Conservation (phyloP, 30 jellyfish, hydroid and myxozoan species). For the Mastigias papua region DNA sequence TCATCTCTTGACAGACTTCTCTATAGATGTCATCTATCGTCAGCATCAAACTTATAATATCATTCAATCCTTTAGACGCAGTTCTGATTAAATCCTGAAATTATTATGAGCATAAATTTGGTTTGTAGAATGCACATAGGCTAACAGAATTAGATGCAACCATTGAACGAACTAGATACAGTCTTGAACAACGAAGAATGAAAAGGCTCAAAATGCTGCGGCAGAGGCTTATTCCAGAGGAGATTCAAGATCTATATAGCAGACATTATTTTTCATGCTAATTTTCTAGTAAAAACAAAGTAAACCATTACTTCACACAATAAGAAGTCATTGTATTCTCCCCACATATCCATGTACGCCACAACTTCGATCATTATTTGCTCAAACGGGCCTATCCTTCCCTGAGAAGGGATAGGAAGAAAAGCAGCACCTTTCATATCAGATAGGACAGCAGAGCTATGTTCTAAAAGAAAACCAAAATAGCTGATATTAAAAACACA, state of each 20-base stretch:
- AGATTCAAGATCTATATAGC: background rate
- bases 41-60: too few relatives aligned
- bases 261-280: background rate
- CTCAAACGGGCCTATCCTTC: constrained; percentile 82
- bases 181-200: too few relatives aligned
- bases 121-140: too few relatives aligned
- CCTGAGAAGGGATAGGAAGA: constrained; percentile 75
- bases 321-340: constrained; percentile 88
- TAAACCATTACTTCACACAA: constrained; percentile 64
- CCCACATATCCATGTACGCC: constrained; percentile 94
- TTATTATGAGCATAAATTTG: too few relatives aligned
- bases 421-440: constrained; percentile 88
- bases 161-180: too few relatives aligned
- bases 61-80: too few relatives aligned
- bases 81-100: too few relatives aligned
- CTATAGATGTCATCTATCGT: too few relatives aligned
- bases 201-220: too few relatives aligned
- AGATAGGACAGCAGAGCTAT: constrained; percentile 50
- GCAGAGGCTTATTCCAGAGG: background rate
- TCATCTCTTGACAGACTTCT: too few relatives aligned
- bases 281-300: background rate
- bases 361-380: constrained; percentile 67
- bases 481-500: too few relatives aligned
- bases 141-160: too few relatives aligned
- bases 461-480: constrained; percentile 16